These are phyloP conservation scores for Rhinichthys klamathensis DNA, from an alignment of 2,113 vertebrate genomes.

Conservation along the genomic window DNA sequence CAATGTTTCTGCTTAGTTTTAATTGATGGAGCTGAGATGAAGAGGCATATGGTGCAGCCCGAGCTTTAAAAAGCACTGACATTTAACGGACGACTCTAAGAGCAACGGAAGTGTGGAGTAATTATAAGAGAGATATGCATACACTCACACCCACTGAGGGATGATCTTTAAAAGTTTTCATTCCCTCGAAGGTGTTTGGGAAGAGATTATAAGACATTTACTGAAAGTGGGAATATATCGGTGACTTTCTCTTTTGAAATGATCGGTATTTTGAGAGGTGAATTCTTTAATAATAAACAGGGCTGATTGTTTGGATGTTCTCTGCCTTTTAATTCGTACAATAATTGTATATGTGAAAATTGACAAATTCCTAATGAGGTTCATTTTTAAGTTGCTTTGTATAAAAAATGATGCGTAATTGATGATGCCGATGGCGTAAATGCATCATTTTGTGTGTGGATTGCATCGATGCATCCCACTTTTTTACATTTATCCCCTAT, in stretches of 20 bases:
- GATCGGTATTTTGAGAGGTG: not conserved
- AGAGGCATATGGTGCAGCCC: conserved; percentile 26
- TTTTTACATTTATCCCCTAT: not conserved
- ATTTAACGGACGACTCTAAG: conserved; percentile 33
- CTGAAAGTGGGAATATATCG: not conserved
- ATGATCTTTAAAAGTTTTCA: conserved; percentile 26
- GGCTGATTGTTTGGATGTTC: not conserved
- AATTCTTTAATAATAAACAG: not conserved
- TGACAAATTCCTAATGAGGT: not conserved
- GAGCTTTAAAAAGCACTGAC: conserved; percentile 42
- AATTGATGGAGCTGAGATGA: conserved; percentile 48
- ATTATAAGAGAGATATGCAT: conserved; percentile 11
- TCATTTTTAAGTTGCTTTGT: not conserved
- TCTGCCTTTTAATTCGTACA: not conserved
- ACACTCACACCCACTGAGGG: not conserved
- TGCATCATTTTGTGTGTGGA: not conserved
- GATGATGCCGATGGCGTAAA: not conserved
- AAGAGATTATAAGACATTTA: not conserved
- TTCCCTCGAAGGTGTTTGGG: not conserved
- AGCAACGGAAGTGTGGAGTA: conserved; percentile 2
- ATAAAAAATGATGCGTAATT: not conserved
- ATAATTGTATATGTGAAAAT: not conserved
- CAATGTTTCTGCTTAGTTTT: conserved; percentile 47
- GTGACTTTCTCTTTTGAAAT: not conserved
- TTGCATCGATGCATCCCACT: not conserved